These are phyloP conservation scores for Platalea minor DNA, from an alignment of 2,797 vertebrate species.

Conservation along the genomic window DNA sequence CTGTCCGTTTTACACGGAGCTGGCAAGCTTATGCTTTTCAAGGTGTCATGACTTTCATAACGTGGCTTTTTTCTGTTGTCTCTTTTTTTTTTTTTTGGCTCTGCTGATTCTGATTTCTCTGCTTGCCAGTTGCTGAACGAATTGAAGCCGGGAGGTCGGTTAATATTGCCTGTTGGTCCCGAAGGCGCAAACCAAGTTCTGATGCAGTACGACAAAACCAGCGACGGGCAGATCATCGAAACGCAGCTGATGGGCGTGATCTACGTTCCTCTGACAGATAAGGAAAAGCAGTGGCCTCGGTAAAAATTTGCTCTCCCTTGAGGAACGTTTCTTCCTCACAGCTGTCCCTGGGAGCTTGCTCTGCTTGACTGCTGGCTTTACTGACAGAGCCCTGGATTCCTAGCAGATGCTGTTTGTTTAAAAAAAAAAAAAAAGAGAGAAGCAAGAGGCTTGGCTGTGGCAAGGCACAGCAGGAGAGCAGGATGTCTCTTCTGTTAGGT, in stretches of 20 bases:
- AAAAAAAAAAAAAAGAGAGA: too few relatives aligned
- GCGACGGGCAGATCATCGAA: constrained; percentile 82
- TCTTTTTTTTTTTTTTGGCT: not conserved
- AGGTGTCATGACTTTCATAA: rapidly evolving
- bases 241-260: constrained; percentile 89
- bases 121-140: constrained; percentile 83
- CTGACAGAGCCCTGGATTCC: not conserved
- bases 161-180: constrained; percentile 87
- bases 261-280: constrained; percentile 92
- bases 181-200: constrained; percentile 86
- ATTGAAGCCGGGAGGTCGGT: constrained; percentile 87
- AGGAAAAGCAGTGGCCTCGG: constrained; percentile 86
- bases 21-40: not conserved
- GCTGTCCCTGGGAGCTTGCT: not conserved
- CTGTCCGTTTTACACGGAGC: not conserved
- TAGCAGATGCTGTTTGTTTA: not conserved
- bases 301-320: constrained; percentile 54
- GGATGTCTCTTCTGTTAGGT: not conserved
- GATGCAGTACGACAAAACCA: constrained; percentile 89
- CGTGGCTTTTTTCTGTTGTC: rapidly evolving
- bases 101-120: not conserved
- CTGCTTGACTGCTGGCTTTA: not conserved
- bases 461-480: not conserved
- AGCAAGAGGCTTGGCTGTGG: not conserved
- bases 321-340: not conserved